Conservation (phyloP, 2,113 vertebrate genomes). For the Oreochromis spilurus region DNA sequence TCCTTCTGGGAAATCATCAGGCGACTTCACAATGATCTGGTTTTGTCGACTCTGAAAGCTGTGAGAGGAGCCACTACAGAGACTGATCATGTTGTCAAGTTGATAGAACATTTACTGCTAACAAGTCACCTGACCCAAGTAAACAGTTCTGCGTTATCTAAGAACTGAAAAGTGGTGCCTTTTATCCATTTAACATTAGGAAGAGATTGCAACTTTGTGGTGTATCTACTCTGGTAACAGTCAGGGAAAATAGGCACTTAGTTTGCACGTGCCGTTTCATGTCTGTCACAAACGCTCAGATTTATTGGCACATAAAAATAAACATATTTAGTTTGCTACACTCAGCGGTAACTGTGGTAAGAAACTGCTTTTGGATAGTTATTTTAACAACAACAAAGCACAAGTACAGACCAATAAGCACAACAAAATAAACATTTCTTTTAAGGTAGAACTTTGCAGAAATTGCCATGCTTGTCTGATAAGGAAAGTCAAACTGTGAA, state of each 20-base stretch:
- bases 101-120: background rate
- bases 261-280: background rate
- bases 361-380: background rate
- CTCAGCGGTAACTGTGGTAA: background rate
- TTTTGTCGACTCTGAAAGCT: background rate
- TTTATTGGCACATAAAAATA: background rate
- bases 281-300: background rate
- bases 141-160: background rate
- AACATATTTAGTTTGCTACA: background rate
- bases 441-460: background rate
- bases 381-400: background rate
- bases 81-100: background rate
- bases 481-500: background rate
- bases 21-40: background rate
- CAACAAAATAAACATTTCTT: background rate
- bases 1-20: constrained; percentile 24
- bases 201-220: background rate
- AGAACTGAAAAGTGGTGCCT: background rate
- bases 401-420: background rate
- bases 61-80: background rate
- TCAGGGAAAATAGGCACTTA: background rate
- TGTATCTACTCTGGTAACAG: background rate
- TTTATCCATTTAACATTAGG: background rate
- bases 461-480: background rate
- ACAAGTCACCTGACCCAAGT: background rate